Base-by-base conservation (phyloP, 2,888 invertebrate genomes). In the Diarsia dahlii region DNA sequence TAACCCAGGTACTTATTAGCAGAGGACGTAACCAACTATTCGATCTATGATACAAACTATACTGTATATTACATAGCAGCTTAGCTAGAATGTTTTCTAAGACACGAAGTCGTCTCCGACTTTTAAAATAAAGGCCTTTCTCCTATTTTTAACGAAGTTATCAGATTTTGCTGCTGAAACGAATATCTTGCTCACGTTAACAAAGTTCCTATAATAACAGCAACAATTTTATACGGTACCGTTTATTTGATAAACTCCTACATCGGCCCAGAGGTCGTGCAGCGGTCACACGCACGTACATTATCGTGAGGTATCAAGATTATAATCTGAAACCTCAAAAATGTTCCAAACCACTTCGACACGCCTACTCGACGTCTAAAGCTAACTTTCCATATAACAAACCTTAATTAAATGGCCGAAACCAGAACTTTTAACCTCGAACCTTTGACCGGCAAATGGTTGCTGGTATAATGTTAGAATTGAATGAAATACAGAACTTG, bases 361-460 rank as follows among this genome's bases (percentile, higher is more conserved):
- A 63, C 82, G 77, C 67, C 67, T 67, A 58, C 71, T 60, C 74
- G 52, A 76, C 81, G 74, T 66, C 76, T 80, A 82, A 83, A 72
- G 69, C 81, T 81, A 82, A 69, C 73, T 76, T 76, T 75, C 65
- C 65, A 56, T 85, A 74, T 68, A 81, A 85, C 67, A 67, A 75
- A 77, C 75, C 74, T 67, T 86, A 81, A 86, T 76, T 84, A 79
- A 64, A 71, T 78, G 75, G 87, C 71, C 71, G 46, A 65, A 81
- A 83, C 81, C 78, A 74, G 73, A 71, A 69, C 76, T 75, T 70
- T 71, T 71, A 77, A 84, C 78, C 69, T 87, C 74, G 72, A 81
- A 82, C 84, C 80, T 82, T 86, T 75, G 88, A 87, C 84, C 78
- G 77, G 81, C 78, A 85, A 87, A 87, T 71, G 74, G 75, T 77